Evolutionary conservation across 2,113 vertebrate genomes (phyloP), one percentile per base, ranked within the genome.

Genomic region (Corythornis vintsioides): DNA sequence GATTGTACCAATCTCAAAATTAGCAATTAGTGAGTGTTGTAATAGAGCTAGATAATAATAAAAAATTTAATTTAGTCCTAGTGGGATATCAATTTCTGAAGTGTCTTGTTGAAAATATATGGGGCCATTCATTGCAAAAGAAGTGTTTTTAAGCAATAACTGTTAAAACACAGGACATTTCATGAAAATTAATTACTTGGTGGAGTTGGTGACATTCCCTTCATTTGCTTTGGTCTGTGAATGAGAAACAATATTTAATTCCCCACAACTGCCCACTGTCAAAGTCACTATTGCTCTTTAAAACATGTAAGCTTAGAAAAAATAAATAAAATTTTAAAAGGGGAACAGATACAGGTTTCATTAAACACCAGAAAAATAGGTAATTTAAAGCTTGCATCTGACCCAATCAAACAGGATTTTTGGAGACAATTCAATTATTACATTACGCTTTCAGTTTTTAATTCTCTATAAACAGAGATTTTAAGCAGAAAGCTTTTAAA

Each of bases 81-180:
- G 92, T 91, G 75, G 85, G 82, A 53, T 92, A 89, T 95, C 87
- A 77, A 50, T 92, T 94, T 93, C 79, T 86, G 64, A 80, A 93
- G 48, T 86, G 65, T 89, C 92, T 86, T 93, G 78, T 75, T 66
- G 85, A 94, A 96, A 96, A 93, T 95, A 83, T 89, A 91, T 95
- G 82, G 82, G 65, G 31, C 72, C 38, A 50, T 95, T 94, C 87
- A 94, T 92, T 89, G 85, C 91, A 88, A 89, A 96, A 94, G 40
- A 94, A 92, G 28, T 88, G 65, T 42, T 96, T 96, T 94, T 88
- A 92, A 92, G 92, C 85, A 94, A n/a, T 86, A 86, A 72, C 48
- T 91, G 89, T 78, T 93, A 69, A 93, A 96, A 96, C 61, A 67
- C 47, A 53, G 65, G 56, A 57, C 69, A 80, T 92, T 92, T 93